Evolutionary conservation across 2,888 invertebrate genomes (phyloP).

Genomic region (Hirtodrosophila trivittata): DNA sequence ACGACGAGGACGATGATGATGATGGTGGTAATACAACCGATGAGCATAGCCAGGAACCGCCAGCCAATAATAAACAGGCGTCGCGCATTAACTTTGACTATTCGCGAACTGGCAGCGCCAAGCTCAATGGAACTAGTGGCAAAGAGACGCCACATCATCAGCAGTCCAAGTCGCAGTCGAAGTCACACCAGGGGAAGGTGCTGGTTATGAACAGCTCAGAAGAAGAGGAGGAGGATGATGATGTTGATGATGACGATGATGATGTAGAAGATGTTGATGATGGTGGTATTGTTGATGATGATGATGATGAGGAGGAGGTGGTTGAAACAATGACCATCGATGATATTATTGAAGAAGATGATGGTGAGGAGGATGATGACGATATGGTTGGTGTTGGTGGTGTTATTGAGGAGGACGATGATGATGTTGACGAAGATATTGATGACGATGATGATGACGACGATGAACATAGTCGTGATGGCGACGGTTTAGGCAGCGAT

Average conservation of each 20-base stretch:
- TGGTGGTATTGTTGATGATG: background rate
- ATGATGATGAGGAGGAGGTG: slow-evolving; percentile 25
- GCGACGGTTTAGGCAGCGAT: slow-evolving; percentile 41
- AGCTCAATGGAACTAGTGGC: slow-evolving; percentile 49
- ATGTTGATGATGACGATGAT: slow-evolving; percentile 14
- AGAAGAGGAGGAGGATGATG: slow-evolving; percentile 30
- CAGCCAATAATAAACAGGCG: background rate
- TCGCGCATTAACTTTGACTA: slow-evolving; percentile 20
- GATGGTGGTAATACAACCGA: slow-evolving; percentile 22
- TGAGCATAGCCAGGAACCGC: background rate
- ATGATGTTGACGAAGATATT: slow-evolving; percentile 39
- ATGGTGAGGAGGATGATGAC: slow-evolving; percentile 54
- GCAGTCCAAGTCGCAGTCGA: slow-evolving; percentile 22
- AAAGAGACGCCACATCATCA: slow-evolving; percentile 6
- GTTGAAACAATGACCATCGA: slow-evolving; percentile 52
- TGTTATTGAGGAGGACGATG: slow-evolving; percentile 49
- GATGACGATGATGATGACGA: slow-evolving; percentile 43
- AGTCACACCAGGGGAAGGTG: slow-evolving; percentile 10
- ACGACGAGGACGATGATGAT: no score
- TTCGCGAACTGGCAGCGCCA: slow-evolving; percentile 12
- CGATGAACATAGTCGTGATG: slow-evolving; percentile 38
- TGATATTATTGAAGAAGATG: slow-evolving; percentile 63
- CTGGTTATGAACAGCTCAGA: slow-evolving; percentile 42
- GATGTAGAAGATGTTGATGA: slow-evolving; percentile 2
- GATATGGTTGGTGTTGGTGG: slow-evolving; percentile 44